Evolutionary conservation across 2,113 vertebrate genomes (phyloP).

Genomic region (Scomber japonicus): DNA sequence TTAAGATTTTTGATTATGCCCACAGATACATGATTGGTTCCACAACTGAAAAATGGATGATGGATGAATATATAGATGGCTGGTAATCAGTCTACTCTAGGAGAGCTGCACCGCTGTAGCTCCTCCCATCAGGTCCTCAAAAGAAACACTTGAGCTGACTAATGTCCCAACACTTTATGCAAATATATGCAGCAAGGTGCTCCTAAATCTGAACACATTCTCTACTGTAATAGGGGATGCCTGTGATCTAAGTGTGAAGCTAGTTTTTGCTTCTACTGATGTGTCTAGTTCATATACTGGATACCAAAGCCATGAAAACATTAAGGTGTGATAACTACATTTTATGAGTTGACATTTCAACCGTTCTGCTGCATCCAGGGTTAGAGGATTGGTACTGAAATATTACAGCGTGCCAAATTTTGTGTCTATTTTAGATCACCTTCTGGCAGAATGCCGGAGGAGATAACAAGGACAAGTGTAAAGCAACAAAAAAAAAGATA

Average conservation of each 20-base stretch:
- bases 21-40: not conserved
- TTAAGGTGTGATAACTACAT: not conserved
- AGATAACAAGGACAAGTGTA: not conserved
- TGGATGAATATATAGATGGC: slow-evolving; percentile 23
- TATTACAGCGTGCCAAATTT: not conserved
- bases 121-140: slow-evolving; percentile 51
- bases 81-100: slow-evolving; percentile 35
- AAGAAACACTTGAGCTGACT: slow-evolving; percentile 58
- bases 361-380: not conserved
- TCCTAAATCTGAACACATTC: slow-evolving; percentile 55
- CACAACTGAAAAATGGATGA: slow-evolving; percentile 3
- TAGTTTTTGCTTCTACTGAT: not conserved
- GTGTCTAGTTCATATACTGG: too few species aligned
- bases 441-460: not conserved
- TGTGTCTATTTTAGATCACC: not conserved
- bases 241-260: slow-evolving; percentile 12
- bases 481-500: too few species aligned
- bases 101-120: slow-evolving; percentile 1
- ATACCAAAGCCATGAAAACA: not conserved
- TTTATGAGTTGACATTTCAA: not conserved
- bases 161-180: slow-evolving; percentile 60
- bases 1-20: not conserved
- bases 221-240: slow-evolving; percentile 25
- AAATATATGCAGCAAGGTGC: slow-evolving; percentile 62
- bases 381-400: not conserved